Base-by-base conservation (phyloP, 2,888 invertebrate species). In the Choreutis nemorana region DNA sequence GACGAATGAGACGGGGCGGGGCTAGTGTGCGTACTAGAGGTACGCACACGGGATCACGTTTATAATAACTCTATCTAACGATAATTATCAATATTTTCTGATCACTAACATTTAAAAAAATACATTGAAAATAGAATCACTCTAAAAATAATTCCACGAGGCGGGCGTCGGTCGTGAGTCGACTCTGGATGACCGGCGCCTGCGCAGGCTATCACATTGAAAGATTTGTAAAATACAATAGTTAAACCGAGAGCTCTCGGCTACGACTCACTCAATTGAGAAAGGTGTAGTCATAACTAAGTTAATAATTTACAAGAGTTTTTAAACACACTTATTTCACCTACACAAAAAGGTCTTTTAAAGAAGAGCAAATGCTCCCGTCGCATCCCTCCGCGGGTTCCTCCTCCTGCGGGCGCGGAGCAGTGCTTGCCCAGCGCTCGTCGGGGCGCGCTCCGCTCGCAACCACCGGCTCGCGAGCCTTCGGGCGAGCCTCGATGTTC, bases 281-380 rank as follows among this genome's bases (percentile, higher is more conserved):
- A 56, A 53, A 55, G 50, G 48, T 50, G 55, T 63, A 59, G 48
- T 58, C 45, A 68, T 59, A 60, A 56, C 63, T 70, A 70, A 58
- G 51, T 62, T 13, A 56, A 56, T 66, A 39, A 37, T 45, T 61
- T 70, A 66, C 67, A 70, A 61, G 65, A 58, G 45, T 44, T 48
- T n/a, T 14, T 50, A 50, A 66, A 60, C 54, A 45, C 55, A 55
- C 48, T 41, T 31, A 29, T 35, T 45, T 23, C 11, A 52, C 49
- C 84, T 92, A 92, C 56, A 91, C 91, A 62, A 92, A 92, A 29
- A 92, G 84, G 68, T 92, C 91, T 67, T 92, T 92, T 29, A 92
- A 73, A 25, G 91, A 89, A 39, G 91, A 87, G 72, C 91, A 91
- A 43, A 92, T 82, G 15, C 89, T 88, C 23, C 90, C 86, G 48